phyloP scores from a whole-genome alignment of 2,113 vertebrate genomes.

The Cynopterus brachyotis region DNA sequence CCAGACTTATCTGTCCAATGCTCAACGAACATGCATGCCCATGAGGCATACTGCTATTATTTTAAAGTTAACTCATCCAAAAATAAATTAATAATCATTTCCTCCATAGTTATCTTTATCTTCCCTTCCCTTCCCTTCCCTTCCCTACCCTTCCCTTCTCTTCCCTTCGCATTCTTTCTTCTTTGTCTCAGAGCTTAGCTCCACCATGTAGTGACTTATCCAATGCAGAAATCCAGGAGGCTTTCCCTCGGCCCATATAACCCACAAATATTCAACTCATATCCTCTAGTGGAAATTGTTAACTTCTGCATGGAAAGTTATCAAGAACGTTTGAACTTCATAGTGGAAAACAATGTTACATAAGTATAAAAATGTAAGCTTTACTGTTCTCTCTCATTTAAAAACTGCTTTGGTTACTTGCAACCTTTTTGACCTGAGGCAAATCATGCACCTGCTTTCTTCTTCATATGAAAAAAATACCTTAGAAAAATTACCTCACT shows the following conservation, averaged over 20 bases:
- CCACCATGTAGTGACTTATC: neutral
- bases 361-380: neutral
- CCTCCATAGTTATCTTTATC: no score
- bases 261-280: neutral
- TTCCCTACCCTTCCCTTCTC: no score
- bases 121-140: no score
- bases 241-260: neutral
- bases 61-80: neutral
- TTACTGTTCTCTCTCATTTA: neutral
- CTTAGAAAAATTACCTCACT: neutral
- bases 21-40: neutral
- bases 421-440: neutral
- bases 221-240: neutral
- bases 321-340: neutral
- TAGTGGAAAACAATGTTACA: neutral
- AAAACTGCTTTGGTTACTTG: neutral
- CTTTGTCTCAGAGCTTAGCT: neutral
- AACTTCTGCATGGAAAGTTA: neutral
- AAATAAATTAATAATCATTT: neutral
- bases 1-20: neutral
- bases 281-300: neutral
- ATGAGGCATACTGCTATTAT: neutral
- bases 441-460: neutral
- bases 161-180: no score
- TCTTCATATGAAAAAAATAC: neutral